These are phyloP conservation scores for Polypterus bichir DNA, from an alignment of 2,113 vertebrate species.

Conservation along the genomic window DNA sequence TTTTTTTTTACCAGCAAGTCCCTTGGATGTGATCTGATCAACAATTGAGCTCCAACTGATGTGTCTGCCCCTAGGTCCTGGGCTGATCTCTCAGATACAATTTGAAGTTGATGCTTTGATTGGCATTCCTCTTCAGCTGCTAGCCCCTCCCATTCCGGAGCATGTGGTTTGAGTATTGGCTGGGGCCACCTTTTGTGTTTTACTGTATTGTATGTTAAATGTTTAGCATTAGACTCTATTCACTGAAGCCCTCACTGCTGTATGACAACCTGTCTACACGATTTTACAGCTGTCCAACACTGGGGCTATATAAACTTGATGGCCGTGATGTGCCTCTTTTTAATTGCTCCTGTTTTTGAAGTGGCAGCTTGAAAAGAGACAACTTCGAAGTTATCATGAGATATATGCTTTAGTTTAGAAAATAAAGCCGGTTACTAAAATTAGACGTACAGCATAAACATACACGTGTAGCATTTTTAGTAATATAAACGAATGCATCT, in stretches of 20 bases:
- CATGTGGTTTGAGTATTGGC: constrained; percentile 64
- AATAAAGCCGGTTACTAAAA: no score
- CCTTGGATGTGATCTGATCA: constrained; percentile 91
- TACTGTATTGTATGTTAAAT: constrained; percentile 74
- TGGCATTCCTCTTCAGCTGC: constrained; percentile 79
- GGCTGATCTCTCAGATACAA: constrained; percentile 93
- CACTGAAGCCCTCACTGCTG: constrained; percentile 72
- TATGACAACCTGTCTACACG: constrained; percentile 83
- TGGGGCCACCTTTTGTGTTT: constrained; percentile 45
- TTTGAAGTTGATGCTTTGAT: constrained; percentile 98
- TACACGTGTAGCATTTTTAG: no score
- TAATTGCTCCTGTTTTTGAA: constrained; percentile 44
- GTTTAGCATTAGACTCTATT: constrained; percentile 74
- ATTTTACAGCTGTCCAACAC: constrained; percentile 82
- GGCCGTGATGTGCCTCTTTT: constrained; percentile 57
- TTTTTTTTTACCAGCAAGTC: constrained; percentile 57
- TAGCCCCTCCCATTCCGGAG: constrained; percentile 73
- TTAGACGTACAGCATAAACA: no score
- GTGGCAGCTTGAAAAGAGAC: constrained; percentile 28
- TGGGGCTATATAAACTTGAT: constrained; percentile 61
- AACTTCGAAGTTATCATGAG: constrained; percentile 10
- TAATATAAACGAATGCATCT: no score
- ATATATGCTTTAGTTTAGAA: no score
- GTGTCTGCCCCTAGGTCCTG: constrained; percentile 86
- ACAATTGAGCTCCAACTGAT: constrained; percentile 94